Evolutionary conservation across 1,140 invertebrate genomes (phyloP).

Genomic region (Berghia stephanieae): DNA sequence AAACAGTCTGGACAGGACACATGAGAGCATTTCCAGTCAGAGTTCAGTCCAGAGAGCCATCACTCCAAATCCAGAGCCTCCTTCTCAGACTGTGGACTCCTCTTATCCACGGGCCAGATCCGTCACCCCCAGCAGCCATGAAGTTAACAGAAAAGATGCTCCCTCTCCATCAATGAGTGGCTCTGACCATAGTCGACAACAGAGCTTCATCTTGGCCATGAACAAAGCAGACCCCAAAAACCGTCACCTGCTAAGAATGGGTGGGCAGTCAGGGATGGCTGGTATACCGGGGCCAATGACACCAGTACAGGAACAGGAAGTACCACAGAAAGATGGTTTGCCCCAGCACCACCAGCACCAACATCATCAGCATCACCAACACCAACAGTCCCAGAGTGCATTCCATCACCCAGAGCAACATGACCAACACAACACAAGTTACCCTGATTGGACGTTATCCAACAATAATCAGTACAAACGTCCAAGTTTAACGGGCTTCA

Average conservation of each 20-base stretch:
- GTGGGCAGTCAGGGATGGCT: constrained; percentile 8
- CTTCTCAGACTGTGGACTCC: neutral
- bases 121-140: constrained; percentile 79
- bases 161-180: constrained; percentile 31
- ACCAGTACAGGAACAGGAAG: neutral
- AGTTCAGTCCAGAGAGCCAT: constrained; percentile 72
- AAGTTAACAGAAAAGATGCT: constrained; percentile 14
- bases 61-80: constrained; percentile 81
- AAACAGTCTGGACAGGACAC: constrained; percentile 36
- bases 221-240: constrained; percentile 20
- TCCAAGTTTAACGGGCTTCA: constrained; percentile 44
- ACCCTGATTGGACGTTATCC: constrained; percentile 55
- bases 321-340: too few relatives aligned
- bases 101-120: constrained; percentile 71
- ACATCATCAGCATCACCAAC: too few relatives aligned
- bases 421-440: too few relatives aligned
- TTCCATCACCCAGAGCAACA: constrained; percentile 20
- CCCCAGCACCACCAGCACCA: too few relatives aligned
- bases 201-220: constrained; percentile 60
- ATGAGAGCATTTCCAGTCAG: constrained; percentile 40
- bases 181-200: constrained; percentile 56
- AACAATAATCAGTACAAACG: constrained; percentile 54
- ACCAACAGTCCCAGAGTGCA: constrained; percentile 25
- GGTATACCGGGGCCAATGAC: constrained; percentile 14
- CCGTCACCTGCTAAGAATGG: constrained; percentile 23